Evolutionary conservation across 64 coral and sea anemone species (phyloP), one percentile per base, ranked within the genome.

Genomic region (Porites australiensis): DNA sequence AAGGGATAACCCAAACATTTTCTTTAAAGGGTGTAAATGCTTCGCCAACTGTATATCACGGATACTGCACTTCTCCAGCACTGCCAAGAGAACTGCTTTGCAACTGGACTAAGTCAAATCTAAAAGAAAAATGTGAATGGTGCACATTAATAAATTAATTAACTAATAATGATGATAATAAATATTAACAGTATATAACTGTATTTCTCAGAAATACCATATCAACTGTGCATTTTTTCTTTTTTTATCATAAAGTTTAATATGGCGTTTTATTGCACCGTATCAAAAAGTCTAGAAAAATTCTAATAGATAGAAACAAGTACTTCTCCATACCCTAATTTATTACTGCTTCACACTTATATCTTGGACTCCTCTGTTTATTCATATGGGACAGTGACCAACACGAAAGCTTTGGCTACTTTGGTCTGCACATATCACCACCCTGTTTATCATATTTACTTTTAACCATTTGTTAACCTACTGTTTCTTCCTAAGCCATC

Each of bases 21-120:
- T 87, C 69, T 73, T 74, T 58, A 87, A 74, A 23, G 84, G 84
- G 14, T 43, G 16, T 15, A 87, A n/a, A 73, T 87, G 68, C n/a
- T 87, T 87, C 43, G 4, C 22, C 44, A 87, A 10, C 49, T 87
- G 84, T 19, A 87, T 21, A 74, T 87, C 84, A 11, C 70, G 10
- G 52, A 87, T 72, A 58, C 63, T 70, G 67, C 62, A 14, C 66
- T 86, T 71, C 50, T 86, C 64, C 62, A 86, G 63, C n/a, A 48
- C n/a, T 71, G 66, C 63, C 83, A 86, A 22, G 83, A 71, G 20
- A 86, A 86, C 71, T 20, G 47, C 68, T 13, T 71, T 22, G 65
- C 83, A 86, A 50, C 83, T 86, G 21, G 64, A 66, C 62, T 86
- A 64, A 44, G 66, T 86, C 83, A 86, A 86, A 52, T 13, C 83